These are phyloP conservation scores for Drosophila nebulosa DNA, from an alignment of 1,140 invertebrate genomes.

Conservation along the genomic window DNA sequence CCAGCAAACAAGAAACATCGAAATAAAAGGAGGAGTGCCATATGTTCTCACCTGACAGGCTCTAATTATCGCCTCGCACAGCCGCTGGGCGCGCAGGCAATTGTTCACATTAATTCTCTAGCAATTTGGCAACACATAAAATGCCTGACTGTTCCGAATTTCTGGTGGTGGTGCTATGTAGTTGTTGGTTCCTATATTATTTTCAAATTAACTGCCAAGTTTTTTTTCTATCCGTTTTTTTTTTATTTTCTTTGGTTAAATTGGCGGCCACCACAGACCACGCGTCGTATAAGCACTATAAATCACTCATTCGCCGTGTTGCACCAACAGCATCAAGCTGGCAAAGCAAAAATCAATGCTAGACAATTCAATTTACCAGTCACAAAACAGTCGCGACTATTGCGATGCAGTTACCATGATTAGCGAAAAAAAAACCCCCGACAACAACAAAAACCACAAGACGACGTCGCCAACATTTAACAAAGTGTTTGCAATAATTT, in stretches of 20 bases:
- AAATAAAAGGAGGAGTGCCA: conserved; percentile 42
- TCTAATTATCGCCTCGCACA: conserved; percentile 73
- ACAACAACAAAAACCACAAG: not conserved
- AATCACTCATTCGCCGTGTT: conserved; percentile 73
- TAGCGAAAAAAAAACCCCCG: conserved; percentile 12
- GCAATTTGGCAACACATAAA: conserved; percentile 55
- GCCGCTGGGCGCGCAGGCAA: conserved; percentile 47
- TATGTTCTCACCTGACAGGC: conserved; percentile 69
- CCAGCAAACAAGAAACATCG: not conserved
- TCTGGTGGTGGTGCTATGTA: not conserved
- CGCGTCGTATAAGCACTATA: conserved; percentile 74
- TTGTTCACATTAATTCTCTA: conserved; percentile 60
- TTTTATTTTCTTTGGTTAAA: conserved; percentile 18
- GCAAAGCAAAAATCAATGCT: conserved; percentile 33
- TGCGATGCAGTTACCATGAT: conserved; percentile 60
- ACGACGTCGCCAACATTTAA: conserved; percentile 61
- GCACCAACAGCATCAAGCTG: conserved; percentile 15
- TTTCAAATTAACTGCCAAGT: conserved; percentile 67
- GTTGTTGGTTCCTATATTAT: conserved; percentile 41
- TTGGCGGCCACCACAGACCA: conserved; percentile 48
- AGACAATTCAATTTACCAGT: conserved; percentile 76
- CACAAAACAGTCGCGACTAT: conserved; percentile 47
- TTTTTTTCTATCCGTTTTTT: not conserved
- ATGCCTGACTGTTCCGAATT: conserved; percentile 16
- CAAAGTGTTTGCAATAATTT: conserved; percentile 77